phyloP scores from a whole-genome alignment of 2,113 vertebrate species.

The Calypte anna region DNA sequence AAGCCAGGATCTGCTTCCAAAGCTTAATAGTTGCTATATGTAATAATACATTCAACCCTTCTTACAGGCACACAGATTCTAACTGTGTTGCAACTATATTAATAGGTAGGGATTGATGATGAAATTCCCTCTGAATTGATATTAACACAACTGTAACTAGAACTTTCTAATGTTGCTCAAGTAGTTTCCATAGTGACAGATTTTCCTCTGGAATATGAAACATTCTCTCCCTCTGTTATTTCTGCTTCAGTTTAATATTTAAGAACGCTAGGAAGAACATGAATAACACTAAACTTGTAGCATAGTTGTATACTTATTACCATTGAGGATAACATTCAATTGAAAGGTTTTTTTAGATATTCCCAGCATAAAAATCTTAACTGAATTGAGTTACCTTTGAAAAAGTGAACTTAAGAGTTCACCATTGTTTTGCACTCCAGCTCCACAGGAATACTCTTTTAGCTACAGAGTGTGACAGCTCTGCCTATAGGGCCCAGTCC shows the following conservation, averaged over 20 bases:
- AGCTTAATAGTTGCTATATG: background rate
- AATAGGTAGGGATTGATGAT: background rate
- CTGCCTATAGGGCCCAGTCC: background rate
- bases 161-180: background rate
- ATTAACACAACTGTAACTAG: background rate
- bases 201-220: background rate
- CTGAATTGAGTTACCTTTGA: background rate
- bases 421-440: background rate
- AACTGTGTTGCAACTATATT: background rate
- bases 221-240: background rate
- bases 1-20: background rate
- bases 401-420: background rate
- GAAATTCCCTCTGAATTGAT: background rate
- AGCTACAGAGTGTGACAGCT: background rate
- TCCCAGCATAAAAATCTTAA: background rate
- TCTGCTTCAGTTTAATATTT: background rate
- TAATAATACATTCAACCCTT: background rate
- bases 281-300: background rate
- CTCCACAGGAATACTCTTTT: background rate
- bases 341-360: background rate
- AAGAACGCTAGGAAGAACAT: background rate
- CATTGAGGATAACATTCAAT: background rate
- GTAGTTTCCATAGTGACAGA: slow-evolving; percentile 24
- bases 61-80: background rate
- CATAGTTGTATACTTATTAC: background rate